Evolutionary conservation across 2,888 invertebrate genomes (phyloP).

Genomic region (Ceraclea dissimilis): DNA sequence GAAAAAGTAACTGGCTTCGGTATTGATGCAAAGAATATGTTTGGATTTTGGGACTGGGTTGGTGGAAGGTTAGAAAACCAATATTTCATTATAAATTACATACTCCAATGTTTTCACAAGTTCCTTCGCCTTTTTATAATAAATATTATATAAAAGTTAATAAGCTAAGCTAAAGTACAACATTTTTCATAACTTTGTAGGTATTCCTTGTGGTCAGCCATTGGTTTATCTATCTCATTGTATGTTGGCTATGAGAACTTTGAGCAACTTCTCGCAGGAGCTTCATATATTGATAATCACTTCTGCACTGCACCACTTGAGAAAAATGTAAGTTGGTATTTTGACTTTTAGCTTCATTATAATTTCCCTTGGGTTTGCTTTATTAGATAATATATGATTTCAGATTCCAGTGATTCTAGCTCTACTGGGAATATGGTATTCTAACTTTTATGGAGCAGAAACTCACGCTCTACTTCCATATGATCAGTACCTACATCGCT

Average conservation of each 20-base stretch:
- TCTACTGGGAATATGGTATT: slow-evolving; percentile 87
- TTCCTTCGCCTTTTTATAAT: no score
- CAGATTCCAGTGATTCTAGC: slow-evolving; percentile 92
- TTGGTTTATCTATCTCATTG: slow-evolving; percentile 92
- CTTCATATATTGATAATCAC: slow-evolving; percentile 90
- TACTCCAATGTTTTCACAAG: neutral
- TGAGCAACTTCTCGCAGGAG: slow-evolving; percentile 83
- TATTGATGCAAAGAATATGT: slow-evolving; percentile 96
- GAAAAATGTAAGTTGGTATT: slow-evolving; percentile 69
- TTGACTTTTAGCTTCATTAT: no score
- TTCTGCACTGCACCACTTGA: slow-evolving; percentile 80
- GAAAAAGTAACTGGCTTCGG: slow-evolving; percentile 95
- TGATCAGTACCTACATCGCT: slow-evolving; percentile 95
- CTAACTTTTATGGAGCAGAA: slow-evolving; percentile 90
- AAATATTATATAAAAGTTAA: no score
- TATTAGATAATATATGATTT: neutral
- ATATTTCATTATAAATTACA: neutral
- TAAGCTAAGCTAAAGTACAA: no score
- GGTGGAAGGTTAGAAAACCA: slow-evolving; percentile 73
- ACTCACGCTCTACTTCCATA: slow-evolving; percentile 95
- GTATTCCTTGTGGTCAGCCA: slow-evolving; percentile 97
- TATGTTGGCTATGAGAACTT: slow-evolving; percentile 94
- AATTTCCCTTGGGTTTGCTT: neutral
- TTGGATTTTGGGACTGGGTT: slow-evolving; percentile 99
- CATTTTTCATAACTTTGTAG: slow-evolving; percentile 18